Evolutionary conservation across 2,888 invertebrate genomes (phyloP).

Genomic region (Ophion slaviceki): DNA sequence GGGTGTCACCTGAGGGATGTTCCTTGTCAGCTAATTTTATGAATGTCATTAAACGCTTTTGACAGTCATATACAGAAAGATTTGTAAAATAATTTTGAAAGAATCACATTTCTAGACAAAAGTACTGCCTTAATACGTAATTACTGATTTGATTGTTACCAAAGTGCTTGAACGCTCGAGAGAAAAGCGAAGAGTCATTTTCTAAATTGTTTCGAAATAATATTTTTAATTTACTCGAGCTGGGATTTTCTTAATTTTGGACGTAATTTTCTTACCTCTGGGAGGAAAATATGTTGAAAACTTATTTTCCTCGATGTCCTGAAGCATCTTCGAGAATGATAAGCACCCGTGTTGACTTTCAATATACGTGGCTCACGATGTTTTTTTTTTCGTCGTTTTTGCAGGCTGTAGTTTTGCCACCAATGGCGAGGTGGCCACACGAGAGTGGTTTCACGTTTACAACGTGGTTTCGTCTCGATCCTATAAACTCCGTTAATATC

Average conservation of each 20-base stretch:
- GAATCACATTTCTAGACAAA: no score
- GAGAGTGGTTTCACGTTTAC: conserved; percentile 99
- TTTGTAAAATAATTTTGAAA: no score
- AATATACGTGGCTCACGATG: background rate
- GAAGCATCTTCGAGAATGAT: background rate
- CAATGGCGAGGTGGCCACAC: conserved; percentile 99
- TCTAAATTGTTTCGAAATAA: background rate
- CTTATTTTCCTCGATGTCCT: background rate
- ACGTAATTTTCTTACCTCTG: background rate
- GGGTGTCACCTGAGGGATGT: no score
- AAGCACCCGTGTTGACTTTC: background rate
- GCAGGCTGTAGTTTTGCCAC: conserved; percentile 98
- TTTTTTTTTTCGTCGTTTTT: conserved; percentile 75
- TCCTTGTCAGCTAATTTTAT: no score
- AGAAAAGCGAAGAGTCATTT: background rate
- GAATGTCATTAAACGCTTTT: no score
- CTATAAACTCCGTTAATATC: conserved; percentile 99
- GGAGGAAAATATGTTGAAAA: background rate
- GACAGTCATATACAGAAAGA: no score
- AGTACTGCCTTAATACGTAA: no score
- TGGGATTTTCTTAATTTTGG: background rate
- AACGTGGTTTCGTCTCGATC: conserved; percentile 99
- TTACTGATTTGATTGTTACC: no score
- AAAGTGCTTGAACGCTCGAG: background rate
- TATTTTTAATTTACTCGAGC: background rate